phyloP scores from a whole-genome alignment of 2,888 invertebrate species.

The Mimas tiliae region DNA sequence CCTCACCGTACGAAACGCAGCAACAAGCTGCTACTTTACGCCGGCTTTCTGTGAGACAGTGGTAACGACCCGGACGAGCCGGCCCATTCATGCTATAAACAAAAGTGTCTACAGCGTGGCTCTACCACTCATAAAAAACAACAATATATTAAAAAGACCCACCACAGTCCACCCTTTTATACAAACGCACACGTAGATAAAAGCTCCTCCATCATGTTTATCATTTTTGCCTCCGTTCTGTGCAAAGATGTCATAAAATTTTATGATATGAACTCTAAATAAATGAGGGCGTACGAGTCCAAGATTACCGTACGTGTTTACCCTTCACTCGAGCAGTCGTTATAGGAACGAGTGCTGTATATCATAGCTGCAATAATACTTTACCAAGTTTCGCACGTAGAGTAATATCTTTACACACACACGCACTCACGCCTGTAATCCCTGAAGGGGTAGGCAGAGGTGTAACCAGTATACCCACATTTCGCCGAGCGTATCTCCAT shows the following conservation, averaged over 20 bases:
- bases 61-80: too few relatives aligned
- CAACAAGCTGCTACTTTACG: too few relatives aligned
- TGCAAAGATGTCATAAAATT: conserved; percentile 52
- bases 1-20: too few relatives aligned
- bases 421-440: too few relatives aligned
- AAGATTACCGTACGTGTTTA: conserved; percentile 62
- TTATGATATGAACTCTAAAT: conserved; percentile 62
- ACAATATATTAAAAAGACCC: conserved; percentile 10
- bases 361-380: conserved; percentile 54
- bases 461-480: too few relatives aligned
- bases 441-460: too few relatives aligned
- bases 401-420: too few relatives aligned
- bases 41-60: too few relatives aligned
- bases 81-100: too few relatives aligned
- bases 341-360: conserved; percentile 57
- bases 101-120: too few relatives aligned
- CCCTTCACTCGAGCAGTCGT: conserved; percentile 51
- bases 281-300: conserved; percentile 59
- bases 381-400: conserved; percentile 52
- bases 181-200: conserved; percentile 16
- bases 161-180: conserved; percentile 20
- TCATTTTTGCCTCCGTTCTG: conserved; percentile 36
- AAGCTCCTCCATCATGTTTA: conserved; percentile 19
- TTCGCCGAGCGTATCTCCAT: too few relatives aligned
- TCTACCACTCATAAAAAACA: too few relatives aligned